Evolutionary conservation across 2,888 invertebrate species (phyloP).

Genomic region (Cheilosia urbana): DNA sequence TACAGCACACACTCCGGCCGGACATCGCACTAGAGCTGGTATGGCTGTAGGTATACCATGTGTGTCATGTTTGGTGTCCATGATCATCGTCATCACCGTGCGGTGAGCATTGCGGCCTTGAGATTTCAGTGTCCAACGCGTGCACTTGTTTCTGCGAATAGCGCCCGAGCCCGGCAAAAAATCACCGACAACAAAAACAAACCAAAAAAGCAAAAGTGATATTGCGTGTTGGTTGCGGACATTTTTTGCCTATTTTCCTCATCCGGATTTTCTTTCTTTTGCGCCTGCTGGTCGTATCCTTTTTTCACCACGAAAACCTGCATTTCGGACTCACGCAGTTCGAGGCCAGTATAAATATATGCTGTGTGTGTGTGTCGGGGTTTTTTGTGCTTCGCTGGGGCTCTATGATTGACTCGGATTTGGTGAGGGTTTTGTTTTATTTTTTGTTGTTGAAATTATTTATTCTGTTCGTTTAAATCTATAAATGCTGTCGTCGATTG

Average conservation of each 20-base stretch:
- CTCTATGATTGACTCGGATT: conserved; percentile 72
- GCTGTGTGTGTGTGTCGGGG: conserved; percentile 14
- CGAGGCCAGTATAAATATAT: not conserved
- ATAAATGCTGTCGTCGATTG: conserved; percentile 74
- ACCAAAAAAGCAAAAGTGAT: conserved; percentile 69
- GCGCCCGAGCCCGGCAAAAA: conserved; percentile 23
- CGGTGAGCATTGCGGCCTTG: conserved; percentile 63
- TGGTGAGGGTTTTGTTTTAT: conserved; percentile 34
- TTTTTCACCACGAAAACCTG: conserved; percentile 19
- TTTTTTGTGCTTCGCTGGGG: conserved; percentile 24
- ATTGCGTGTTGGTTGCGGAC: conserved; percentile 72
- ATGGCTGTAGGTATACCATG: conserved; percentile 3
- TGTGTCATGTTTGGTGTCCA: conserved; percentile 73
- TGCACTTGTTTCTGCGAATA: conserved; percentile 69
- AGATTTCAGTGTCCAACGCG: conserved; percentile 67
- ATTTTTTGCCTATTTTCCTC: conserved; percentile 60
- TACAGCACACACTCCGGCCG: conserved; percentile 40
- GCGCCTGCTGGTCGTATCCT: not conserved
- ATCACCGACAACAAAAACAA: conserved; percentile 22
- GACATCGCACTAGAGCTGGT: not conserved
- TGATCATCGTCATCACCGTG: conserved; percentile 52
- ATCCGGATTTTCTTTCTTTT: conserved; percentile 50
- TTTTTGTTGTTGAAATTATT: conserved; percentile 63
- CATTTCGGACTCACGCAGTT: conserved; percentile 59
- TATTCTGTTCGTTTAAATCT: conserved; percentile 74